Conservation (phyloP, 2,797 vertebrate genomes). For the Myiothlypis chrysogaster region DNA sequence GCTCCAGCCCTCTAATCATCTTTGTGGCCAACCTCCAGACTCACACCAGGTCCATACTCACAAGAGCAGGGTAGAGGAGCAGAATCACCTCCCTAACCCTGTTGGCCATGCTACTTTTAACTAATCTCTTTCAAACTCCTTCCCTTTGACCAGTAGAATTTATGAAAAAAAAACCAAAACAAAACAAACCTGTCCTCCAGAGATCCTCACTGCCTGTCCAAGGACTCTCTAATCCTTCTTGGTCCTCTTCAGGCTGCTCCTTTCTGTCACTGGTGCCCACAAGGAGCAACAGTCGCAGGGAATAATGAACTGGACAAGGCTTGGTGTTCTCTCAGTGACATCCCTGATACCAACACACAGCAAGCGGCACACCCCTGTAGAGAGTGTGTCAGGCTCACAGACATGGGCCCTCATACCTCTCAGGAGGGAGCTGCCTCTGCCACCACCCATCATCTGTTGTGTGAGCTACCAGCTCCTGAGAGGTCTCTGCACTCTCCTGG, state of each 20-base stretch:
- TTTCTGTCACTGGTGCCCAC: neutral
- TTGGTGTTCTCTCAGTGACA: neutral
- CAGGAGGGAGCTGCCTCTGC: neutral
- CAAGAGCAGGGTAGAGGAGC: fast-evolving
- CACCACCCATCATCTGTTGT: neutral
- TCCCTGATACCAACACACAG: fast-evolving
- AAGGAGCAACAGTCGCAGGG: neutral
- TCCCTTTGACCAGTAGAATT: neutral
- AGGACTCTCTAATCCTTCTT: neutral
- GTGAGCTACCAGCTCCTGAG: neutral
- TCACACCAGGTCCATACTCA: neutral
- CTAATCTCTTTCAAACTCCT: neutral
- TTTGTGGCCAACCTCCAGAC: neutral
- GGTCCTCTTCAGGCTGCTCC: neutral
- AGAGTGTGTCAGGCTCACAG: neutral
- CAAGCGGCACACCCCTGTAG: neutral
- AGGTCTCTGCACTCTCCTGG: neutral
- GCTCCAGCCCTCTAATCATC: neutral
- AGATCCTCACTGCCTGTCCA: neutral
- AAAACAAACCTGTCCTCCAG: no score
- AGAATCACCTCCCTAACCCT: neutral
- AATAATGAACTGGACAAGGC: neutral
- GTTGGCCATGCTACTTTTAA: neutral
- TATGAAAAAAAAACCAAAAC: neutral
- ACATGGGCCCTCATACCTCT: no score